Base-by-base conservation (phyloP, 2,113 vertebrate species). In the Balaeniceps rex region DNA sequence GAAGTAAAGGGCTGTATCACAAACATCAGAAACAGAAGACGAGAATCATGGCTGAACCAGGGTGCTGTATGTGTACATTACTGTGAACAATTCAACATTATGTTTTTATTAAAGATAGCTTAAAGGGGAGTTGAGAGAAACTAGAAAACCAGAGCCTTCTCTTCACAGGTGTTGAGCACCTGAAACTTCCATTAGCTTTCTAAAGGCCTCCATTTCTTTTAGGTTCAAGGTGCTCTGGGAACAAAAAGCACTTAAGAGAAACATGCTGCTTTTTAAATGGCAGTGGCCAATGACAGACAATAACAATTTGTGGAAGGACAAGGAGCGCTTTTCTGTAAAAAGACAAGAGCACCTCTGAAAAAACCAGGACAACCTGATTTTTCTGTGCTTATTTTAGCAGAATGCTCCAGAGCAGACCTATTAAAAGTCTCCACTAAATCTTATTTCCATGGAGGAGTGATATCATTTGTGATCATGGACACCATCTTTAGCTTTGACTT, bases 401-500 rank as follows among this genome's bases (percentile, higher is more conserved):
- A 90, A 85, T 19, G 25, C 33, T 88, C 34, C 28, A 87, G 79
- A 80, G 47, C 26, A 92, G 55, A 34, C 34, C 54, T 77, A 26
- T 86, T 82, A 77, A 86, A 91, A 94, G 34, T 64, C 13, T 72
- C n/a, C 34, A 49, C 55, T 87, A 87, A 85, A 83, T 88, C 72
- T 95, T 78, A 36, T 90, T 93, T 87, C 55, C 36, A 54, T 60
- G 68, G 51, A 95, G 54, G n/a, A 94, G 23, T 42, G 19, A 26
- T 89, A 68, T 46, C 7, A 77, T 83, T 90, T 92, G 36, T 85
- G 85, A 88, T 87, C 60, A 51, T 26, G 42, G 65, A 68, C 63
- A 80, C 33, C 46, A 74, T 87, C 90, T 93, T 98, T 93, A 97
- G 38, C 95, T 97, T 96, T 90, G 92, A 95, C 44, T 85, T 88